Evolutionary conservation across 2,888 invertebrate species (phyloP).

Genomic region (Parnassius smintheus): DNA sequence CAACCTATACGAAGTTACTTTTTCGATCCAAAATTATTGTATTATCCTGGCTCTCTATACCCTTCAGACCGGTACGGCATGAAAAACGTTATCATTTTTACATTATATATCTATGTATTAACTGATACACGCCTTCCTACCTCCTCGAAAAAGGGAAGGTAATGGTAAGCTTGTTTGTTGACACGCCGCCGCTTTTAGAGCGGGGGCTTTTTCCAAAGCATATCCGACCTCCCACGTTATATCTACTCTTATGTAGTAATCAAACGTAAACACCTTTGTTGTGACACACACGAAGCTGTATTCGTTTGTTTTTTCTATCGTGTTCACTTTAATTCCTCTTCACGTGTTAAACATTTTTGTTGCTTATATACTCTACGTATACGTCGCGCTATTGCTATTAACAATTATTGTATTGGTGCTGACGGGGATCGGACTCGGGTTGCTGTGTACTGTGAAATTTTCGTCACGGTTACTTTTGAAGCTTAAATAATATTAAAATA

Average conservation of each 20-base stretch:
- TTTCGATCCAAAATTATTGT: slow-evolving; percentile 9
- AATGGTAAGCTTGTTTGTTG: slow-evolving; percentile 59
- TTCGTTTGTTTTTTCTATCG: slow-evolving; percentile 18
- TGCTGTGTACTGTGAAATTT: too few species aligned
- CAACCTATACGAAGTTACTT: slow-evolving; percentile 3
- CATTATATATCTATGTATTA: too few species aligned
- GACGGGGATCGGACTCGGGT: too few species aligned
- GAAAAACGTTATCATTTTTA: too few species aligned
- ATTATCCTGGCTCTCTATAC: too few species aligned
- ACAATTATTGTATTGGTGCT: too few species aligned
- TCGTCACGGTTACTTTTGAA: too few species aligned
- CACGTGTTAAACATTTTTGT: too few species aligned
- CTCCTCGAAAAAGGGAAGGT: slow-evolving; percentile 25
- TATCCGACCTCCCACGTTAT: slow-evolving; percentile 26
- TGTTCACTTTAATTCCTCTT: slow-evolving; percentile 1
- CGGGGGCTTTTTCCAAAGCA: slow-evolving; percentile 20
- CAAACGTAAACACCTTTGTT: slow-evolving; percentile 40
- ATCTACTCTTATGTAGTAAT: slow-evolving; percentile 45
- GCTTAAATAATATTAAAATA: too few species aligned
- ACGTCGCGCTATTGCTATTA: too few species aligned
- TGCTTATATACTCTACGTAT: too few species aligned
- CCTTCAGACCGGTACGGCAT: too few species aligned
- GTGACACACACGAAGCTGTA: slow-evolving; percentile 23
- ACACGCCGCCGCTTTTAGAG: slow-evolving; percentile 57
- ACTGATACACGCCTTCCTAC: neutral